Base-by-base conservation (phyloP, 2,113 vertebrate species). In the Cynoglossus semilaevis region DNA sequence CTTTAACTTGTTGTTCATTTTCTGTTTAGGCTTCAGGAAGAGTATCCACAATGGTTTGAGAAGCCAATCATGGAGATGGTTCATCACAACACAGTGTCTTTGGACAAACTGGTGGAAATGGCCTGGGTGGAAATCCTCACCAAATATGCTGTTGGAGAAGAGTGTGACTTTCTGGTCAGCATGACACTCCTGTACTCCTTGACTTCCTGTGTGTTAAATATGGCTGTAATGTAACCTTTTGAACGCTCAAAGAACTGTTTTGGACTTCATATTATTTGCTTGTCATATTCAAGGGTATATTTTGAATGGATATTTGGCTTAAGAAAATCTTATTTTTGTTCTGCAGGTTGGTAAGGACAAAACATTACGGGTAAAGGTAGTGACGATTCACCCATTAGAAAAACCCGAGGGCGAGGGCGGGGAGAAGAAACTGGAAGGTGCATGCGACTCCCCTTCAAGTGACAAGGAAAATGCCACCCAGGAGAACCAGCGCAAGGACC, bases 91-190 rank as follows among this genome's bases (percentile, higher is more conserved):
- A 99, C 95, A 0, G 90, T 97, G n/a, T 96, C 96, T 45, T 86
- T 99, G 71, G 97, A 99, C 77, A 98, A 98, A 76, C 63, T 99
- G 73, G 95, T 98, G 35, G 96, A 98, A 79, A 89, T 92, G 79
- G 92, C 94, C 45, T 98, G 96, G 96, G 49, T 97, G 78, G 95
- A 98, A 88, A 95, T 99, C 78, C 95, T 99, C 88, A 99, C 97
- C 69, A 98, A 98, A 76, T 98, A 96, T 1, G 94, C 97, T 5
- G 89, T 98, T 70, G 96, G 85, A 46, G 97, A 99, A 85, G 94
- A 97, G 55, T 99, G 97, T 73, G 94, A 98, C 84, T 97, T 98
- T 77, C 89, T 96, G 94, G 97, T 98, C 77, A 90, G 91, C 80
- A 17, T 43, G 7, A 60, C 13, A 3, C 13, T 51, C 9, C 36